Conservation (phyloP, 1,140 invertebrate genomes). For the Penaeus indicus region DNA sequence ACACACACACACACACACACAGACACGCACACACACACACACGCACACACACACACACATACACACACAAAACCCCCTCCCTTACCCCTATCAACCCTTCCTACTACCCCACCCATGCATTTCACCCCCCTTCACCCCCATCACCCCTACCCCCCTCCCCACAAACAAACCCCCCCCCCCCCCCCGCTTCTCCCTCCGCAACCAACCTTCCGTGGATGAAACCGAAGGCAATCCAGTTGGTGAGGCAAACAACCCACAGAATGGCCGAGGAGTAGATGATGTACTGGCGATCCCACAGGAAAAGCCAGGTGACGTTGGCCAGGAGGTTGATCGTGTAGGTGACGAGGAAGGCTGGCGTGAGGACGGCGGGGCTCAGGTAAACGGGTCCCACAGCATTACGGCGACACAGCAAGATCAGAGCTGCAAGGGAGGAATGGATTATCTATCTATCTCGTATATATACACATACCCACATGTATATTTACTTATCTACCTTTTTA, state of each 20-base stretch:
- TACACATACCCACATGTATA: neutral
- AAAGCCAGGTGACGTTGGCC: slow-evolving; percentile 54
- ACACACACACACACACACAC: too few relatives aligned
- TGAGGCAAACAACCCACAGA: slow-evolving; percentile 51
- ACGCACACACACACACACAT: too few relatives aligned
- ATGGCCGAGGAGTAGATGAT: slow-evolving; percentile 47
- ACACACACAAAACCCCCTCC: too few relatives aligned
- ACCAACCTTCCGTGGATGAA: slow-evolving; percentile 44
- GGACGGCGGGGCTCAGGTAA: slow-evolving; percentile 30
- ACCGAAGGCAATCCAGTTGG: slow-evolving; percentile 55
- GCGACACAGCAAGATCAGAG: slow-evolving; percentile 47
- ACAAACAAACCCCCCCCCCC: too few relatives aligned
- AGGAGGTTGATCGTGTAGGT: slow-evolving; percentile 53
- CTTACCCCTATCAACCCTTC: too few relatives aligned
- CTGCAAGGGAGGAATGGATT: neutral
- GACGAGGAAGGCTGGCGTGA: slow-evolving; percentile 47
- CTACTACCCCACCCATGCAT: too few relatives aligned
- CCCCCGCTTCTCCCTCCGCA: too few relatives aligned
- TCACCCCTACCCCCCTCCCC: too few relatives aligned
- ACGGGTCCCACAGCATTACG: slow-evolving; percentile 56
- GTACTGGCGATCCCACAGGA: slow-evolving; percentile 48
- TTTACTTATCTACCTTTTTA: too few relatives aligned
- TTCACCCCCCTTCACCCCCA: too few relatives aligned
- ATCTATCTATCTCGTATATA: neutral
- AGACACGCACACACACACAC: too few relatives aligned